phyloP scores from a whole-genome alignment of 2,888 invertebrate genomes.

The Trimorus sp. region DNA sequence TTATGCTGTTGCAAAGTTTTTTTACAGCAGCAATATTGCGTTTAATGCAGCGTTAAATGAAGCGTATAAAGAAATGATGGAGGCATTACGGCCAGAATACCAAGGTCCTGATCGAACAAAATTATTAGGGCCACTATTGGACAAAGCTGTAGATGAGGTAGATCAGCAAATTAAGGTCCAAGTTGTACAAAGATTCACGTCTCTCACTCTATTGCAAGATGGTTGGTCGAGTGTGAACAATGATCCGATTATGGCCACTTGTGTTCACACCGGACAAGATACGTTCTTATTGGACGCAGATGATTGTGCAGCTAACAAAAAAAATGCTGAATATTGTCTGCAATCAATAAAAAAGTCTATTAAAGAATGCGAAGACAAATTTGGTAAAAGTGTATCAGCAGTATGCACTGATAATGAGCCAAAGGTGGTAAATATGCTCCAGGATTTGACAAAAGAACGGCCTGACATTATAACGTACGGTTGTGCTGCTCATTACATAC shows the following conservation, averaged over 20 bases:
- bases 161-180: no score
- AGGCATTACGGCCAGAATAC: constrained; percentile 20
- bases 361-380: constrained; percentile 14
- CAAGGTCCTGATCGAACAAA: constrained; percentile 23
- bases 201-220: constrained; percentile 13
- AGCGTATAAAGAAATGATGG: constrained; percentile 16
- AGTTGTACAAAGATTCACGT: not conserved
- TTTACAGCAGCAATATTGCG: constrained; percentile 18
- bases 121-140: constrained; percentile 9
- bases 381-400: constrained; percentile 11
- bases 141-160: constrained; percentile 6
- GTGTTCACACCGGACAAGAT: constrained; percentile 1
- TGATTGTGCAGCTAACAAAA: constrained; percentile 8
- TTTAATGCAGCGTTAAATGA: constrained; percentile 29
- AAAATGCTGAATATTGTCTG: constrained; percentile 10
- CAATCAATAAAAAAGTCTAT: constrained; percentile 6
- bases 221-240: constrained; percentile 20
- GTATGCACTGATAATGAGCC: constrained; percentile 30
- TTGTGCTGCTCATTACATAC: constrained; percentile 16
- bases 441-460: constrained; percentile 1
- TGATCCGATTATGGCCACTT: constrained; percentile 18
- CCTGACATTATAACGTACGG: constrained; percentile 1
- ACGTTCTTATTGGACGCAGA: not conserved
- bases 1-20: constrained; percentile 20
- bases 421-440: constrained; percentile 23